A percentile compares a stretch with the other conserved stretches of the same genome.
phyloP scores from a whole-genome alignment of 2,888 invertebrate genomes.

The Luperina nickerlii region DNA sequence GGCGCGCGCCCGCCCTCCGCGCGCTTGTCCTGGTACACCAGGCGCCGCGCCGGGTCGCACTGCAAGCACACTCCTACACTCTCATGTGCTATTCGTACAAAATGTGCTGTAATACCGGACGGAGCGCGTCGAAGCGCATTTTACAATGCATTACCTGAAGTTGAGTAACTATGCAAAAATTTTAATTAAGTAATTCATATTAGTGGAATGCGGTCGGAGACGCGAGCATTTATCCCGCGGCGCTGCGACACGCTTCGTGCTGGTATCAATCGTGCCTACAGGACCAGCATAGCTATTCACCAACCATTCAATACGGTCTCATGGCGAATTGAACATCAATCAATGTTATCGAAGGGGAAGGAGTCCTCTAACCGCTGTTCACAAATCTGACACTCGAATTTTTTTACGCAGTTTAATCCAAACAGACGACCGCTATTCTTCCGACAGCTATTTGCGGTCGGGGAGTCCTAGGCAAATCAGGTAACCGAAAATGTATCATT shows the following conservation, averaged over 20 bases:
- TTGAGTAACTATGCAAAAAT: neutral
- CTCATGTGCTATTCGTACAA: neutral
- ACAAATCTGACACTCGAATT: too few relatives aligned
- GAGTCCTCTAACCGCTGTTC: too few relatives aligned
- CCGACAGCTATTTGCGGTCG: too few relatives aligned
- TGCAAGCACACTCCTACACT: conserved; percentile 55
- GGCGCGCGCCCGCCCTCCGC: conserved; percentile 89
- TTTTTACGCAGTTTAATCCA: too few relatives aligned
- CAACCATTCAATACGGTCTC: too few relatives aligned
- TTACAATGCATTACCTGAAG: neutral
- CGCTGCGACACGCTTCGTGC: too few relatives aligned
- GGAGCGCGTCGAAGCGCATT: neutral
- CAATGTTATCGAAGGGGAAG: too few relatives aligned
- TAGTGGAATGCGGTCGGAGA: neutral
- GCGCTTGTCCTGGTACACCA: conserved; percentile 84
- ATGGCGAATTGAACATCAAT: too few relatives aligned
- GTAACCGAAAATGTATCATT: too few relatives aligned
- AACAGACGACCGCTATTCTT: too few relatives aligned
- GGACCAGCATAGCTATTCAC: too few relatives aligned
- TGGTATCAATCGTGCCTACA: neutral
- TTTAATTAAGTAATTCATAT: neutral
- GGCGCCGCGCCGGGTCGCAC: conserved; percentile 71
- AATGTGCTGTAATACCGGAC: neutral
- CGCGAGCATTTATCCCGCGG: neutral
- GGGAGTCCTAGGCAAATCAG: too few relatives aligned